Evolutionary conservation across 2,888 invertebrate species (phyloP), one percentile per base, ranked within the genome.

Genomic region (Gibbula magus): DNA sequence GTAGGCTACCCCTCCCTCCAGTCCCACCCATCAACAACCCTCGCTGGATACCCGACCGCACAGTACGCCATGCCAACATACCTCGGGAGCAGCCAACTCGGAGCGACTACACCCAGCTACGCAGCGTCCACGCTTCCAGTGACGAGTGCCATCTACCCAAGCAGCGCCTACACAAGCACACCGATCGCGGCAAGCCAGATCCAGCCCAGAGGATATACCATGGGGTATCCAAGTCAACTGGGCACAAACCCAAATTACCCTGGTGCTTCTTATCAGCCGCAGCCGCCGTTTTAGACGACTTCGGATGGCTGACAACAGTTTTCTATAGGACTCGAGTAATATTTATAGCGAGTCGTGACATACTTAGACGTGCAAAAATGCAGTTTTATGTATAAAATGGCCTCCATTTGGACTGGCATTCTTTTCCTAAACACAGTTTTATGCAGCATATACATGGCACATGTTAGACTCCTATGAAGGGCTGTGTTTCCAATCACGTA

Each of bases 11-110:
- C 79, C 39, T 74, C 78, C 32, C 73, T 78, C 10, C 75, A 73
- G 73, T 78, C 78, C 70, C 67, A 73, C 78, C 79, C 79, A 2
- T 75, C 75, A 61, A 51, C 79, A 20, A 79, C 75, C 13, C 56
- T 32, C 20, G 45, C 74, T 25, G 75, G 79, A 51, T 79, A 79
- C 25, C 75, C 79, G 45, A 56, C 79, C 54, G 74, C 53, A 53
- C 79, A 79, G 67, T 79, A 79, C 53, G 20, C 79, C 29, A 75
- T 74, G 25, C 75, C 75, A 51, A 75, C 79, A 22, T 61, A 75
- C 66, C 66, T 79, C 20, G 74, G 75, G 13, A 52, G 75, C 39
- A 79, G 79, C 67, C 39, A 39, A 10, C 51, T 74, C 16, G 74
- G 74, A 74, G 45, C 74, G 20, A 51, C 74, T 20, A 25, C 74